Evolutionary conservation across 2,888 invertebrate genomes (phyloP).

Genomic region (Pyrgus malvae): DNA sequence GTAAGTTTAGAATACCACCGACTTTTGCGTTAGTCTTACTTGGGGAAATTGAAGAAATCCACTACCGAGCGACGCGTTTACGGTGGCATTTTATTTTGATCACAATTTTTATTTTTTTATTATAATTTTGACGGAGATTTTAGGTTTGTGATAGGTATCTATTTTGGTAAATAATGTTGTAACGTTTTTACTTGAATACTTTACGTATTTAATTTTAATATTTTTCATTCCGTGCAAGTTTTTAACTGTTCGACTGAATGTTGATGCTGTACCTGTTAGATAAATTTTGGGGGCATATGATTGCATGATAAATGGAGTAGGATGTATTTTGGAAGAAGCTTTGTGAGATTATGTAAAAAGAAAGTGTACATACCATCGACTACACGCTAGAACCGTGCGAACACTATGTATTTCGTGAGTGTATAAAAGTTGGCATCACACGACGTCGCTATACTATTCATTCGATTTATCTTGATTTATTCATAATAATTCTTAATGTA

Average conservation of each 20-base stretch:
- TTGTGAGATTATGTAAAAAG: constrained; percentile 41
- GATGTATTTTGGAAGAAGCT: constrained; percentile 39
- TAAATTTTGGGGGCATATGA: constrained; percentile 46
- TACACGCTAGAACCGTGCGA: constrained; percentile 9
- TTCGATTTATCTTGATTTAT: constrained; percentile 42
- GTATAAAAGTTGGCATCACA: constrained; percentile 57
- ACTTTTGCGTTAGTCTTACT: constrained; percentile 63
- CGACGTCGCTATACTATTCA: constrained; percentile 38
- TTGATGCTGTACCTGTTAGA: constrained; percentile 64
- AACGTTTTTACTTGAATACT: constrained; percentile 57
- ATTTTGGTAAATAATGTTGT: constrained; percentile 67
- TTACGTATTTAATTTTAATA: constrained; percentile 74
- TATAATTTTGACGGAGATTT: constrained; percentile 67
- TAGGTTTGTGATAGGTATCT: constrained; percentile 51
- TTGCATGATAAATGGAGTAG: constrained; percentile 44
- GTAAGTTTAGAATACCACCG: constrained; percentile 79
- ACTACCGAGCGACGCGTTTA: constrained; percentile 56
- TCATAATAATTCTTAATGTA: constrained; percentile 40
- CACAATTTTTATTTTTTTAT: constrained; percentile 64
- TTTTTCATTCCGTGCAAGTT: constrained; percentile 78
- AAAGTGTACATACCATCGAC: constrained; percentile 34
- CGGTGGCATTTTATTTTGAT: constrained; percentile 61
- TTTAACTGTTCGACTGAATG: constrained; percentile 64
- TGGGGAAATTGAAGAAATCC: constrained; percentile 70
- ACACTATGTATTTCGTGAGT: constrained; percentile 30